Percentiles rank a stretch among this genome's conserved stretches.
These are phyloP conservation scores for Uropsilus gracilis DNA, from an alignment of 2,113 vertebrate species.

Conservation along the genomic window DNA sequence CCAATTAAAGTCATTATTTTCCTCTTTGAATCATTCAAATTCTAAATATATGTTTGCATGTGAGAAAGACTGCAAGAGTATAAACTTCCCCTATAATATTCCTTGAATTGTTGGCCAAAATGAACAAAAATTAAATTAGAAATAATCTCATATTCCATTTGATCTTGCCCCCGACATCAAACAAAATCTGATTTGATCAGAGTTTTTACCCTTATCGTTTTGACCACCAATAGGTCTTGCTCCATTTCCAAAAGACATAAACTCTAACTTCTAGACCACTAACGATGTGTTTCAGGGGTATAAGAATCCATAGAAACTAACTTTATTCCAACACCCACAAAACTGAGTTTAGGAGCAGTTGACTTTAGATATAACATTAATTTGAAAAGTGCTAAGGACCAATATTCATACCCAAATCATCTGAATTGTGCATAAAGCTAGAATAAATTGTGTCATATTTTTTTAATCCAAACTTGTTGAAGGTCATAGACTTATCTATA, in stretches of 20 bases:
- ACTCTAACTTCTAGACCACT: neutral
- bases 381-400: neutral
- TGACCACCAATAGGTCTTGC: neutral
- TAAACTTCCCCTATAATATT: neutral
- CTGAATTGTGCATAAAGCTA: neutral
- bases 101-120: neutral
- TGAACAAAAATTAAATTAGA: conserved; percentile 39
- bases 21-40: neutral
- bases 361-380: neutral
- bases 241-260: conserved; percentile 18
- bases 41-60: neutral
- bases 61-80: neutral
- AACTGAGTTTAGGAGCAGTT: neutral
- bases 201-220: neutral
- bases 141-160: neutral
- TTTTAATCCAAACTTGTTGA: neutral
- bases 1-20: neutral
- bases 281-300: neutral
- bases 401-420: neutral
- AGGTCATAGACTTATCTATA: neutral
- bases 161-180: neutral
- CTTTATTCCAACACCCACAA: neutral
- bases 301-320: conserved; percentile 23
- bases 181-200: neutral
- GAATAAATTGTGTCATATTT: neutral